phyloP scores from a whole-genome alignment of 2,113 vertebrate genomes.

The Turnix velox region DNA sequence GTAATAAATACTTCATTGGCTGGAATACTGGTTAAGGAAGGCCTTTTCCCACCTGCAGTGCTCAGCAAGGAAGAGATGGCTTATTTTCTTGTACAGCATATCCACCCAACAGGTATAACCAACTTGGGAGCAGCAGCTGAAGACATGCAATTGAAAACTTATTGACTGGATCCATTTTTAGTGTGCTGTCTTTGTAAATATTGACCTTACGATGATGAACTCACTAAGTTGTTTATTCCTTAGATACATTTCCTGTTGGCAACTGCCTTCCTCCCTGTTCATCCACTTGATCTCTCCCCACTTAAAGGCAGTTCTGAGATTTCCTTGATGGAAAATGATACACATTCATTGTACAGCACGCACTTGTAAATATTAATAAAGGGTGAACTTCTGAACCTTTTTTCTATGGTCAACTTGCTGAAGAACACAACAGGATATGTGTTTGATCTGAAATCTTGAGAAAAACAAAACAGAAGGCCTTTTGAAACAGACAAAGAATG shows the following conservation, averaged over 20 bases:
- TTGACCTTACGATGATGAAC: background rate
- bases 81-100: background rate
- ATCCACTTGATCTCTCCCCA: background rate
- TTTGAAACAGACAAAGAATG: background rate
- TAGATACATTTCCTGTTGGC: background rate
- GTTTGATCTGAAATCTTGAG: background rate
- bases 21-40: background rate
- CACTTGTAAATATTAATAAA: background rate
- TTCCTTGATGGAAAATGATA: slow-evolving; percentile 20
- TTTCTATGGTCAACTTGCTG: background rate
- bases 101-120: background rate
- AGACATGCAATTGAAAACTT: background rate
- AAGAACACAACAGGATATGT: background rate
- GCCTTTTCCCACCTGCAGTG: background rate
- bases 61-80: background rate
- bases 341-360: background rate
- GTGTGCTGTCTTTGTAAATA: background rate
- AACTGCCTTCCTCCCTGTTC: background rate
- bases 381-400: background rate
- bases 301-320: background rate
- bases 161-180: background rate
- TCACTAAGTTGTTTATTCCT: background rate
- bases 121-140: background rate
- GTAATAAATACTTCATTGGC: background rate
- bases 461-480: background rate